phyloP scores from a whole-genome alignment of 64 coral and sea anemone species.

The Montipora efflorescens region DNA sequence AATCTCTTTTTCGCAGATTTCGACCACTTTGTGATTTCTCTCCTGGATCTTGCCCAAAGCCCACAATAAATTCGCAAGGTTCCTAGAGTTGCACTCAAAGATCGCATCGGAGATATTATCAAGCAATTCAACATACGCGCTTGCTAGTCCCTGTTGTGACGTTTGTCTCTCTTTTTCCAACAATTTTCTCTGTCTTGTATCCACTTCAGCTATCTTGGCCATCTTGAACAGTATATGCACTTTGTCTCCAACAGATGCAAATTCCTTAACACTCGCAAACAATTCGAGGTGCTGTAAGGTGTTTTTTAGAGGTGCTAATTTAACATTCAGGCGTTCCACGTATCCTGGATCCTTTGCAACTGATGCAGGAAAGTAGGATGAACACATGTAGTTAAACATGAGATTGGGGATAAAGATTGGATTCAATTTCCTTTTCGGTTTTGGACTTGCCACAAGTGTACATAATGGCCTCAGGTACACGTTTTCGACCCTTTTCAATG shows the following conservation, averaged over 20 bases:
- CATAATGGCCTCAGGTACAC: not conserved
- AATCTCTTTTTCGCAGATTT: constrained; percentile 6
- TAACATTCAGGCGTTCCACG: not conserved
- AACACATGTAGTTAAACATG: not conserved
- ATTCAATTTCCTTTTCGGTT: not conserved
- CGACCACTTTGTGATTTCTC: constrained; percentile 1
- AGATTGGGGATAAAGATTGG: not conserved
- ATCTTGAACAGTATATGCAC: constrained; percentile 21
- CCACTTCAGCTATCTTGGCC: constrained; percentile 6
- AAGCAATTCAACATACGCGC: constrained; percentile 1
- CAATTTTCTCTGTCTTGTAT: not conserved
- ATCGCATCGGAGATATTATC: not conserved
- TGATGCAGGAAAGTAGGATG: not conserved
- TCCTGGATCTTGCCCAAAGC: constrained; percentile 15
- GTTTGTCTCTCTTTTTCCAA: not conserved
- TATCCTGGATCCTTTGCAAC: not conserved
- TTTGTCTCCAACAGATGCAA: not conserved
- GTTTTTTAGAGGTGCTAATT: not conserved
- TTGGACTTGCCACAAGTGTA: not conserved
- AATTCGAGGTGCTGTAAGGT: constrained; percentile 5
- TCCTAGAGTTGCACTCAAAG: not conserved
- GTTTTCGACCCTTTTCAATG: not conserved
- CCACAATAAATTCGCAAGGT: constrained; percentile 28
- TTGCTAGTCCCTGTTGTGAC: not conserved
- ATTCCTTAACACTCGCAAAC: not conserved